Percentiles rank a stretch among this genome's conserved stretches.
Evolutionary conservation across 2,113 vertebrate species (phyloP).

Genomic region (Cyprinus carpio): DNA sequence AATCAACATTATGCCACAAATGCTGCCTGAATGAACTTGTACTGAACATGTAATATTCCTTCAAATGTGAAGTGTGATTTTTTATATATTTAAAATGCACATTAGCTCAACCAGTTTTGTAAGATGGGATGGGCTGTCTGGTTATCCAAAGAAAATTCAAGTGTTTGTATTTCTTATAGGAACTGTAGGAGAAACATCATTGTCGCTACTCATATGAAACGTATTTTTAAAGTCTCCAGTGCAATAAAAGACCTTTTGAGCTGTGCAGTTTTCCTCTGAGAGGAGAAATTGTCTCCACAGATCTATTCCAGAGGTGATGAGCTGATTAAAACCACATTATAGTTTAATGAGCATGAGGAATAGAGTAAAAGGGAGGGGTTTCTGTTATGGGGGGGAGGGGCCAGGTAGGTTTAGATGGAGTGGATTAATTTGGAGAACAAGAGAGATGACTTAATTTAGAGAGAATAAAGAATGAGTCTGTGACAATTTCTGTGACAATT

Average conservation of each 20-base stretch:
- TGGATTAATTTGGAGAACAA: slow-evolving; percentile 29
- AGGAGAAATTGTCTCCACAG: neutral
- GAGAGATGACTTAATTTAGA: slow-evolving; percentile 33
- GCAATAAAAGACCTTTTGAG: slow-evolving; percentile 2
- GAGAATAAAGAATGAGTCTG: slow-evolving; percentile 26
- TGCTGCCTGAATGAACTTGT: too few relatives aligned
- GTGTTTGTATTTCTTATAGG: neutral
- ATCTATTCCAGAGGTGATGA: slow-evolving; percentile 19
- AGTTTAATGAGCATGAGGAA: slow-evolving; percentile 52
- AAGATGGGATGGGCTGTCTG: neutral
- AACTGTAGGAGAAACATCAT: neutral
- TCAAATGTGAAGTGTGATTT: too few relatives aligned
- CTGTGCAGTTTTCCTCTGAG: neutral
- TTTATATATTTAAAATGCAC: neutral
- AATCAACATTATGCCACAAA: too few relatives aligned
- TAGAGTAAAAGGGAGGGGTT: slow-evolving; percentile 40
- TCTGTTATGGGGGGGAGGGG: slow-evolving; percentile 4
- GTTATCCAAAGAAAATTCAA: neutral
- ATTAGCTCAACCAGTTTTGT: neutral
- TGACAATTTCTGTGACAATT: slow-evolving; percentile 50
- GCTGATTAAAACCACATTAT: slow-evolving; percentile 56
- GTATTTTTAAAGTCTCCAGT: neutral
- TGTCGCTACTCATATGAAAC: neutral
- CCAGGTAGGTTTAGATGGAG: slow-evolving; percentile 27
- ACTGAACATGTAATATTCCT: too few relatives aligned